phyloP scores from a whole-genome alignment of 2,888 invertebrate genomes.

The Mythimna vitellina region DNA sequence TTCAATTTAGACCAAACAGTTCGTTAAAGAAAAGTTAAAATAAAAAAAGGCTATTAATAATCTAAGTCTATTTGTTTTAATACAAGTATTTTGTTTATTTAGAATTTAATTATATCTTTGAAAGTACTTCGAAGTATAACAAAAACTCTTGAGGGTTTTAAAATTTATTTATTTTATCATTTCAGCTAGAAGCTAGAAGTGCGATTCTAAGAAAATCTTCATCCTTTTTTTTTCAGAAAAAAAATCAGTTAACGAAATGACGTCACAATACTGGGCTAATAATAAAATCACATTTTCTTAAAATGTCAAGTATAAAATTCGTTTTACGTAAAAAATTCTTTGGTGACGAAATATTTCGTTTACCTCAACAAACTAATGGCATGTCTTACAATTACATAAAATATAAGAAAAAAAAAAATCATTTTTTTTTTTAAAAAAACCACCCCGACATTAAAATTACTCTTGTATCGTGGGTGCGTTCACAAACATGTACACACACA shows the following conservation, averaged over 20 bases:
- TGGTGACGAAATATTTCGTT: neutral
- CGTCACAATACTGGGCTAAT: neutral
- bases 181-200: too few relatives aligned
- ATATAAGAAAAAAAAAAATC: too few relatives aligned
- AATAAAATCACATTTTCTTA: conserved; percentile 21
- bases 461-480: too few relatives aligned
- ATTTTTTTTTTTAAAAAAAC: too few relatives aligned
- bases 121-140: neutral
- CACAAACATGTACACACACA: too few relatives aligned
- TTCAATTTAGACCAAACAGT: conserved; percentile 21
- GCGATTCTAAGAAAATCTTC: neutral
- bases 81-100: conserved; percentile 14
- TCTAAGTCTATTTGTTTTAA: too few relatives aligned
- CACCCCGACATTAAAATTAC: too few relatives aligned
- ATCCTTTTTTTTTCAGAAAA: neutral
- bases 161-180: neutral
- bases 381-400: too few relatives aligned
- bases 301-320: neutral
- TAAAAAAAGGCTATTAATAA: neutral
- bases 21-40: neutral
- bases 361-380: neutral
- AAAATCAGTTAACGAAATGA: neutral
- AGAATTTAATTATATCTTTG: neutral
- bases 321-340: too few relatives aligned
- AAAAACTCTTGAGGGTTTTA: neutral